Evolutionary conservation across 2,888 invertebrate genomes (phyloP).

Genomic region (Drosophila greeni): DNA sequence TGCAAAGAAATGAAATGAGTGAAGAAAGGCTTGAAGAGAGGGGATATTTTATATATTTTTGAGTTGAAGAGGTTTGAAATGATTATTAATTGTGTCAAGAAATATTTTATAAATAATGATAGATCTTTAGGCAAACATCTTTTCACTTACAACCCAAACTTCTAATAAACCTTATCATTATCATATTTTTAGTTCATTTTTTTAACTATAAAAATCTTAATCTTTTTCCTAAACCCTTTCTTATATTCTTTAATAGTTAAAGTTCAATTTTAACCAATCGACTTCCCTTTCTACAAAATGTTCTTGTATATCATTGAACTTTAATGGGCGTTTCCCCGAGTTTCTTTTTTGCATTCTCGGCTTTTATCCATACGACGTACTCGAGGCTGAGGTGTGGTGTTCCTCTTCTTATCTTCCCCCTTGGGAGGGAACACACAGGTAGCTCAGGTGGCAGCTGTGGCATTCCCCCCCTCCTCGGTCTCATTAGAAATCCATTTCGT

Average conservation of each 20-base stretch:
- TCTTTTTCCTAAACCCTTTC: too few species aligned
- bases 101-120: neutral
- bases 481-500: constrained; percentile 37
- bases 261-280: neutral
- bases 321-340: constrained; percentile 13
- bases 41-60: neutral
- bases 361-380: constrained; percentile 8
- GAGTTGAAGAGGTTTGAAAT: neutral
- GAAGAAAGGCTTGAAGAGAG: neutral
- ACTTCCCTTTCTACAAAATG: neutral
- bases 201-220: neutral
- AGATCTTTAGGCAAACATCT: neutral
- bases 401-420: constrained; percentile 21
- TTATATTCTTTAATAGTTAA: neutral
- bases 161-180: neutral
- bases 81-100: neutral
- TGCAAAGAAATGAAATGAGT: neutral
- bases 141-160: neutral
- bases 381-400: constrained; percentile 3
- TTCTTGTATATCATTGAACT: constrained; percentile 18
- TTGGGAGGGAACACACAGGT: constrained; percentile 24
- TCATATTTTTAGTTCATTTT: neutral
- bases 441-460: constrained; percentile 2
- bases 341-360: constrained; percentile 23
- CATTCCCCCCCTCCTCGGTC: constrained; percentile 11